A percentile compares a stretch with the other conserved stretches of the same genome.
phyloP scores from a whole-genome alignment of 2,797 vertebrate species.

The Neosalanx taihuensis region DNA sequence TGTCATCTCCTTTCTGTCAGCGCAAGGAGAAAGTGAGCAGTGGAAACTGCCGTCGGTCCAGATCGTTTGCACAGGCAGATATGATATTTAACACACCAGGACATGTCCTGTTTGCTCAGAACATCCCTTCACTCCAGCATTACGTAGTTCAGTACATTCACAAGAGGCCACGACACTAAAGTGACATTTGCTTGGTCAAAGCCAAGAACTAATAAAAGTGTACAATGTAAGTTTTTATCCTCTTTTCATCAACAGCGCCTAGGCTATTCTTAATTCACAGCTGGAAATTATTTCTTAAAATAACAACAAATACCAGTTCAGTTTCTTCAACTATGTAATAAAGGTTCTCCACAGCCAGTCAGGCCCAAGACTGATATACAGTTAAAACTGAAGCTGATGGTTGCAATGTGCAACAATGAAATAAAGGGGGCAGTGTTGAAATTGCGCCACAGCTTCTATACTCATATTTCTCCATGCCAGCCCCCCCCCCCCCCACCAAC shows the following conservation, averaged over 20 bases:
- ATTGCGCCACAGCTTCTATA: conserved; percentile 25
- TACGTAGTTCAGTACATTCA: conserved; percentile 66
- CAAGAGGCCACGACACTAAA: conserved; percentile 67
- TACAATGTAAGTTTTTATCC: conserved; percentile 7
- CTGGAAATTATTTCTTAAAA: conserved; percentile 42
- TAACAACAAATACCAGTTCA: conserved; percentile 30
- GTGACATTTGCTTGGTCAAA: conserved; percentile 65
- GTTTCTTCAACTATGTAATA: conserved; percentile 40
- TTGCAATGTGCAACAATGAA: conserved; percentile 23
- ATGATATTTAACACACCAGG: conserved; percentile 49
- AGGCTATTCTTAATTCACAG: conserved; percentile 63
- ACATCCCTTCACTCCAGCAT: conserved; percentile 64
- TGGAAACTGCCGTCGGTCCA: not conserved
- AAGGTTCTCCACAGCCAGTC: conserved; percentile 9
- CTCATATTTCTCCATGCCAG: conserved; percentile 52
- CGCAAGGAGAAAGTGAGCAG: too few species aligned
- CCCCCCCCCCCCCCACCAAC: conserved; percentile 10
- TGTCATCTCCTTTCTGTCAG: not conserved
- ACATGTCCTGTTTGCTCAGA: conserved; percentile 36
- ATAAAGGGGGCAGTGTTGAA: not conserved
- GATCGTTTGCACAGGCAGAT: conserved; percentile 36
- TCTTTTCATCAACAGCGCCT: conserved; percentile 25
- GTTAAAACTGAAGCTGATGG: conserved; percentile 26
- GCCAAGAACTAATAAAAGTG: conserved; percentile 50
- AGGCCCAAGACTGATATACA: not conserved